Conservation (phyloP, 2,888 invertebrate species). For the Empis livida region DNA sequence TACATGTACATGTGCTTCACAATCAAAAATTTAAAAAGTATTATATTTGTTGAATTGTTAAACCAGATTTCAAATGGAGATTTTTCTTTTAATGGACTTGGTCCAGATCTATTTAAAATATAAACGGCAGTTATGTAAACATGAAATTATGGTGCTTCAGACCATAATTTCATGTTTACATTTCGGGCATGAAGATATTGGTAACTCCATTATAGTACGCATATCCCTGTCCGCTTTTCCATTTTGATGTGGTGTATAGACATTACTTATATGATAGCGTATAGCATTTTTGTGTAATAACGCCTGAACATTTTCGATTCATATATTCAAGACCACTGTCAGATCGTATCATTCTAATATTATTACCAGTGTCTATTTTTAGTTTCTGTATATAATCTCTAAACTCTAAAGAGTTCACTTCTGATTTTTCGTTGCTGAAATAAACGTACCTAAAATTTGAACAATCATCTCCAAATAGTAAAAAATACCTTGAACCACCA, state of each 20-base stretch:
- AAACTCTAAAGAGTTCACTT: constrained; percentile 6
- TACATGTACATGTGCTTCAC: constrained; percentile 5
- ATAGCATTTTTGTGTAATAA: constrained; percentile 17
- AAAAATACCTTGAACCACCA: constrained; percentile 14
- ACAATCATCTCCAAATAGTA: constrained; percentile 14
- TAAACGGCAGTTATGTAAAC: constrained; percentile 23
- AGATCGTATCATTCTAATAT: constrained; percentile 16
- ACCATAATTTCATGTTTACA: constrained; percentile 22
- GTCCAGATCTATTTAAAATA: constrained; percentile 22
- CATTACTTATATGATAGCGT: constrained; percentile 15
- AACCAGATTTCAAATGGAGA: constrained; percentile 20
- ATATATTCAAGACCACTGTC: constrained; percentile 23
- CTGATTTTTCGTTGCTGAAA: constrained; percentile 14
- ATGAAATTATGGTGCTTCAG: too few relatives aligned
- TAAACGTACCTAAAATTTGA: constrained; percentile 12
- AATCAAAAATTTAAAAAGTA: constrained; percentile 8
- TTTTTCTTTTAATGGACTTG: constrained; percentile 13
- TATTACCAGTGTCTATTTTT: constrained; percentile 15
- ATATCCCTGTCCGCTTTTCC: constrained; percentile 25
- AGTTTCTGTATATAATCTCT: constrained; percentile 11
- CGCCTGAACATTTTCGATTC: too few relatives aligned
- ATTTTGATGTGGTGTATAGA: constrained; percentile 28
- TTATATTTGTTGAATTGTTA: constrained; percentile 4
- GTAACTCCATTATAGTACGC: constrained; percentile 23
- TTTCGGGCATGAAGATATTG: constrained; percentile 15